Conservation (phyloP, 2,888 invertebrate species). For the Phoronis australis region DNA sequence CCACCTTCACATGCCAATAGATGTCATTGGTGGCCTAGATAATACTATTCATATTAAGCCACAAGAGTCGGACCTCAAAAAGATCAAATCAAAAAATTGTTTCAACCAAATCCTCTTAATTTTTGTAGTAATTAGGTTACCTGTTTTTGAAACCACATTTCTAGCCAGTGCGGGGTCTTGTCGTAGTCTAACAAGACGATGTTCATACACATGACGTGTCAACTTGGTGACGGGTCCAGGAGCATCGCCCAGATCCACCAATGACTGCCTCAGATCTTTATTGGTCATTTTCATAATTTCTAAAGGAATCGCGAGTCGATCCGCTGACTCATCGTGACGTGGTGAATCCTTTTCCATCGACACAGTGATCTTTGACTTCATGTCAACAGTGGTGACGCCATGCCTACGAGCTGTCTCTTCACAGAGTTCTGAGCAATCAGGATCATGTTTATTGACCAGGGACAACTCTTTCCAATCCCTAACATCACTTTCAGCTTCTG, state of each 20-base stretch:
- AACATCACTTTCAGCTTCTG: too few relatives aligned
- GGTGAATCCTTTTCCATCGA: neutral
- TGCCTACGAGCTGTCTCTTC: too few relatives aligned
- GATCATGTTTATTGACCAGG: too few relatives aligned
- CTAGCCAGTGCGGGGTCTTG: conserved; percentile 23
- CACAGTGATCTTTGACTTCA: neutral
- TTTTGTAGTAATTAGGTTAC: too few relatives aligned
- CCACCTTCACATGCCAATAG: too few relatives aligned
- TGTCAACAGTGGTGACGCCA: neutral
- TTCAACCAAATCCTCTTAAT: neutral
- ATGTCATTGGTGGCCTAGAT: too few relatives aligned
- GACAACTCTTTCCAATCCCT: too few relatives aligned
- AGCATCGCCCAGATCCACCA: conserved; percentile 60
- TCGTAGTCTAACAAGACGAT: conserved; percentile 61
- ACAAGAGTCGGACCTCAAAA: too few relatives aligned
- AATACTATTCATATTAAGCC: too few relatives aligned
- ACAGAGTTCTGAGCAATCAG: too few relatives aligned
- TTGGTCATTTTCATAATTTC: conserved; percentile 17
- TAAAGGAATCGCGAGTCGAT: conserved; percentile 8
- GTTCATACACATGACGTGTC: conserved; percentile 73
- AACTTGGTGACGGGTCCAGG: conserved; percentile 76
- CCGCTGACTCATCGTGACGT: neutral
- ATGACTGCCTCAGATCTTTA: conserved; percentile 21
- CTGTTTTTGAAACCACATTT: too few relatives aligned
- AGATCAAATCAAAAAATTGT: too few relatives aligned